Percentiles rank a stretch among this genome's conserved stretches.
phyloP scores from a whole-genome alignment of 2,113 vertebrate genomes.

The Neodon shergylaensis region DNA sequence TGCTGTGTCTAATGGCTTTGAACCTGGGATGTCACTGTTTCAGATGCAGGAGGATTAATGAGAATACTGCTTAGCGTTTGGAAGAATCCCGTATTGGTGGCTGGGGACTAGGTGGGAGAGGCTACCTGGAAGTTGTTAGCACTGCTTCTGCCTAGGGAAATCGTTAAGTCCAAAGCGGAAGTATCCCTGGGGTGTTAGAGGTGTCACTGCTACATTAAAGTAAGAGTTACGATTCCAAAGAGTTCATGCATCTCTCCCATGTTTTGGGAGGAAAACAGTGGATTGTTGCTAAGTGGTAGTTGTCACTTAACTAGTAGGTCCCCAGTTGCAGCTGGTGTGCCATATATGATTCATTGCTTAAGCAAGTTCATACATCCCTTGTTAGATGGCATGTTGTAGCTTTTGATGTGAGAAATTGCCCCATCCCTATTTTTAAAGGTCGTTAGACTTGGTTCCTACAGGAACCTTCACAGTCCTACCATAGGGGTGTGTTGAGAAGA shows the following conservation, averaged over 20 bases:
- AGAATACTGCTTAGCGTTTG: not conserved
- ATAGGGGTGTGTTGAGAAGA: not conserved
- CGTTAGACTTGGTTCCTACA: too few species aligned
- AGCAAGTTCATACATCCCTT: not conserved
- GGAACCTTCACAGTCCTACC: too few species aligned
- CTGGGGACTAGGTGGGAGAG: not conserved
- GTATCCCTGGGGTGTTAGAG: not conserved
- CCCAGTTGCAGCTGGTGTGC: not conserved
- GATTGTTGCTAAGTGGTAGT: not conserved
- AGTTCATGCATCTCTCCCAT: not conserved
- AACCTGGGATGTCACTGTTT: too few species aligned
- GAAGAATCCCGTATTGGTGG: not conserved
- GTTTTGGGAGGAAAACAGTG: not conserved
- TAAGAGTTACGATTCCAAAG: not conserved
- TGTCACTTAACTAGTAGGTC: not conserved
- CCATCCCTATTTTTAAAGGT: too few species aligned
- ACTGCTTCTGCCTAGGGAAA: not conserved
- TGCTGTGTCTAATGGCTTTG: not conserved
- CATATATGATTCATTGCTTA: not conserved
- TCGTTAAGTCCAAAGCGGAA: not conserved
- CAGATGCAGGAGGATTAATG: not conserved
- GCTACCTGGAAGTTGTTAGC: not conserved
- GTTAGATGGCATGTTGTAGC: not conserved
- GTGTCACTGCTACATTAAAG: not conserved
- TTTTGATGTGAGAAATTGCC: too few species aligned